Conservation (phyloP, 2,888 invertebrate species). For the Suillia variegata region DNA sequence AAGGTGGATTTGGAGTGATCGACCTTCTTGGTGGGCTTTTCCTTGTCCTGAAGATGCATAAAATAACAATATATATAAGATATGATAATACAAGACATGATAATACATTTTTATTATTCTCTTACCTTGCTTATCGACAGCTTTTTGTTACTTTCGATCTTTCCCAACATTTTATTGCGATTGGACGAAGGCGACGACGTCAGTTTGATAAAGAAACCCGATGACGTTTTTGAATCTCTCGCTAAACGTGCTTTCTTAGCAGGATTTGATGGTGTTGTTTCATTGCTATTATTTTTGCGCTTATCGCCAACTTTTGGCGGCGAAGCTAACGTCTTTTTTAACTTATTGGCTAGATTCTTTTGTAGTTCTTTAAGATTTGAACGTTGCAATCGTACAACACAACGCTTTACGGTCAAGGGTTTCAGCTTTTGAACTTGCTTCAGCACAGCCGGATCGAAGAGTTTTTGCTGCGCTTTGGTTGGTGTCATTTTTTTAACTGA, state of each 20-base stretch:
- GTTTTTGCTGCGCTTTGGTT: constrained; percentile 37
- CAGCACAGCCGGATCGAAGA: constrained; percentile 26
- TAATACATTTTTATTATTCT: too few species aligned
- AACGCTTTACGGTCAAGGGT: constrained; percentile 27
- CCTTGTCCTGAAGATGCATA: too few species aligned
- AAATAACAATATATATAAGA: too few species aligned
- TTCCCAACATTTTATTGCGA: neutral
- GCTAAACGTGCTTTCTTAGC: neutral
- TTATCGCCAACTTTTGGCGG: neutral
- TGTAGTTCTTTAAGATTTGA: constrained; percentile 28
- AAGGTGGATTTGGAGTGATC: constrained; percentile 13
- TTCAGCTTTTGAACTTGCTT: constrained; percentile 16
- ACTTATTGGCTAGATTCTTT: constrained; percentile 12
- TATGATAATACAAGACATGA: too few species aligned
- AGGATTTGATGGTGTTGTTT: too few species aligned
- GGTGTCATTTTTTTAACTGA: constrained; percentile 27
- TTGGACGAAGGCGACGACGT: neutral
- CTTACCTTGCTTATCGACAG: too few species aligned
- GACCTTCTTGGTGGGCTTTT: neutral
- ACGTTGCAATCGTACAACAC: constrained; percentile 30
- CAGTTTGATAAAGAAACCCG: constrained; percentile 28
- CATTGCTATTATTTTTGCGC: constrained; percentile 12
- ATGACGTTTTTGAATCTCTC: neutral
- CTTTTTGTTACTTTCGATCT: neutral
- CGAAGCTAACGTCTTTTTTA: neutral